Evolutionary conservation across 2,113 vertebrate species (phyloP).

Genomic region (Pteropus alecto): DNA sequence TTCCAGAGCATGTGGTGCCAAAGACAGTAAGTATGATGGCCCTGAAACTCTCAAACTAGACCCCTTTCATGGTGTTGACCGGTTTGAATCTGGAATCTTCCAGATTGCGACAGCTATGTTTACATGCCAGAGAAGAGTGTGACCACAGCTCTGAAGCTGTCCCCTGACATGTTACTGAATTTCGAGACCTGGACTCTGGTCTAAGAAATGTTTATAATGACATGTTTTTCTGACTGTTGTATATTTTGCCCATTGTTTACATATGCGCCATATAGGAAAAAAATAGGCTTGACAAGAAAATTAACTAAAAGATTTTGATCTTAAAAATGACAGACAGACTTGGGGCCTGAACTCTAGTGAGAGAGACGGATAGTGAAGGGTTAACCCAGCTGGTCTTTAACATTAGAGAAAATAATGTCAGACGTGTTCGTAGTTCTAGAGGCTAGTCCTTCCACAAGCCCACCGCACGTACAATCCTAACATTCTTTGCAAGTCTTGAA

Average conservation of each 20-base stretch:
- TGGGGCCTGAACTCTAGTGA: neutral
- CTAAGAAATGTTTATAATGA: neutral
- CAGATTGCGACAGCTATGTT: neutral
- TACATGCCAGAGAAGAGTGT: neutral
- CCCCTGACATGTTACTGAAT: neutral
- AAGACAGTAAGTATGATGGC: neutral
- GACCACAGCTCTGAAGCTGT: neutral
- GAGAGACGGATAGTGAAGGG: neutral
- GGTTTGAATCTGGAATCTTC: neutral
- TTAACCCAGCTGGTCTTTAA: neutral
- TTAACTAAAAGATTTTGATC: neutral
- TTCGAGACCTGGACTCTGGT: neutral
- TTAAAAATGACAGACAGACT: neutral
- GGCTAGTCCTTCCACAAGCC: no score
- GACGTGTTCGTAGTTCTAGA: neutral
- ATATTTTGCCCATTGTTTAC: constrained; percentile 15
- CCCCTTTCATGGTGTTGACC: neutral
- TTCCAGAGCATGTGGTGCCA: neutral
- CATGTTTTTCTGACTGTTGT: constrained; percentile 12
- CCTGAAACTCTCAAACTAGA: neutral
- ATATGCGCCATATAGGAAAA: neutral
- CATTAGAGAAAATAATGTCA: neutral
- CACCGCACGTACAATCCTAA: neutral
- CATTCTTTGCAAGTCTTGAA: neutral
- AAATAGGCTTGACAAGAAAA: neutral